phyloP scores from a whole-genome alignment of 2,113 vertebrate genomes.

The Dipodomys merriami region DNA sequence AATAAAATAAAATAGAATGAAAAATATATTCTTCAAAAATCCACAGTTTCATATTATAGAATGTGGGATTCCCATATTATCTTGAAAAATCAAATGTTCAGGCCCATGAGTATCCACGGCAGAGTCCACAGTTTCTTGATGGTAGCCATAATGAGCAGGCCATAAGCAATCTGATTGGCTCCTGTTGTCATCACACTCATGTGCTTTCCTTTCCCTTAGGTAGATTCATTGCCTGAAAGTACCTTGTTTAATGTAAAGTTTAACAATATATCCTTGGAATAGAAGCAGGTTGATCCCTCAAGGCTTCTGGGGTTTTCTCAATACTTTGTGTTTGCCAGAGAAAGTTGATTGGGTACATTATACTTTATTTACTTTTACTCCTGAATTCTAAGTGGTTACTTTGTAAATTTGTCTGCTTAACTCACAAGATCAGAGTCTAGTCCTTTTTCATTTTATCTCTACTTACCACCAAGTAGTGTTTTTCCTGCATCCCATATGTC shows the following conservation, averaged over 20 bases:
- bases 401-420: slow-evolving; percentile 10
- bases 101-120: not conserved
- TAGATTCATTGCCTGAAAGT: not conserved
- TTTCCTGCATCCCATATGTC: not conserved
- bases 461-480: not conserved
- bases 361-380: not conserved
- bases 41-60: too few relatives aligned
- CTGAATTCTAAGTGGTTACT: not conserved
- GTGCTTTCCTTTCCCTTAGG: not conserved
- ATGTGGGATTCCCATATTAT: not conserved
- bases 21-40: not conserved
- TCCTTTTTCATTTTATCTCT: not conserved
- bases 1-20: not conserved
- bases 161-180: not conserved
- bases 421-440: not conserved
- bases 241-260: not conserved
- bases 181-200: not conserved
- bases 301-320: not conserved
- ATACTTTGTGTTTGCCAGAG: not conserved
- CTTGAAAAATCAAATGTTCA: not conserved
- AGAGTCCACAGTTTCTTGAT: not conserved
- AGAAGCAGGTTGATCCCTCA: not conserved
- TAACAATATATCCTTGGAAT: not conserved
- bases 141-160: not conserved
- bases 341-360: not conserved